A percentile compares a stretch with the other conserved stretches of the same genome.
Evolutionary conservation across 2,113 vertebrate genomes (phyloP).

Genomic region (Muntiacus reevesi): DNA sequence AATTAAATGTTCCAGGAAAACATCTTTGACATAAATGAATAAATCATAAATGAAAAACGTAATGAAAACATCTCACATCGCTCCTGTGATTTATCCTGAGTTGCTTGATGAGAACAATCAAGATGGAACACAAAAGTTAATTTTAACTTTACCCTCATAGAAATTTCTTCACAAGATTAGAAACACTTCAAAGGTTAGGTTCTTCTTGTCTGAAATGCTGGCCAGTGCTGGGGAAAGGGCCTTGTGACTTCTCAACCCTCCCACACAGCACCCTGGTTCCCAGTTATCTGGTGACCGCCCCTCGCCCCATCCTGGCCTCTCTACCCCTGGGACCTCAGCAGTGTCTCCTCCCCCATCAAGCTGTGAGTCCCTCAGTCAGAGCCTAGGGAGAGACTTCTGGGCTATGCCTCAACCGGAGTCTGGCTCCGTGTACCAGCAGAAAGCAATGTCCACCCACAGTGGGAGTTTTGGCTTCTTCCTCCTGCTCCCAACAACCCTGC

Average conservation of each 20-base stretch:
- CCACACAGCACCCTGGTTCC: background rate
- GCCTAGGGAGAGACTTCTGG: background rate
- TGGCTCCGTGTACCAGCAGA: background rate
- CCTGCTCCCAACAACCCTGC: background rate
- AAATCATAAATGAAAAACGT: background rate
- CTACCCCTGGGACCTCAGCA: background rate
- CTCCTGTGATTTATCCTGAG: background rate
- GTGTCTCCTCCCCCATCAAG: background rate
- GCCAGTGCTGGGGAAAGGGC: background rate
- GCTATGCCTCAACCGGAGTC: background rate
- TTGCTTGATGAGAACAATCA: background rate
- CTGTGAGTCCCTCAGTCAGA: background rate
- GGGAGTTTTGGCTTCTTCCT: background rate
- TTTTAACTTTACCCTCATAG: background rate
- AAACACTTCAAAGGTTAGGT: background rate
- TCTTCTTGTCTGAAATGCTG: background rate
- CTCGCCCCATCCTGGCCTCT: background rate
- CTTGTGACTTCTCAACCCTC: background rate
- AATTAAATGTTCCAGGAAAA: background rate
- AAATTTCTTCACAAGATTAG: background rate
- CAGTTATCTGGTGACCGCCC: background rate
- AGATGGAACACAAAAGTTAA: background rate
- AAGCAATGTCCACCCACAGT: background rate
- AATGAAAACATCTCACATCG: background rate
- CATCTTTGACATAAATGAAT: background rate